These are phyloP conservation scores for Meles meles DNA, from an alignment of 2,113 vertebrate genomes.

Conservation along the genomic window DNA sequence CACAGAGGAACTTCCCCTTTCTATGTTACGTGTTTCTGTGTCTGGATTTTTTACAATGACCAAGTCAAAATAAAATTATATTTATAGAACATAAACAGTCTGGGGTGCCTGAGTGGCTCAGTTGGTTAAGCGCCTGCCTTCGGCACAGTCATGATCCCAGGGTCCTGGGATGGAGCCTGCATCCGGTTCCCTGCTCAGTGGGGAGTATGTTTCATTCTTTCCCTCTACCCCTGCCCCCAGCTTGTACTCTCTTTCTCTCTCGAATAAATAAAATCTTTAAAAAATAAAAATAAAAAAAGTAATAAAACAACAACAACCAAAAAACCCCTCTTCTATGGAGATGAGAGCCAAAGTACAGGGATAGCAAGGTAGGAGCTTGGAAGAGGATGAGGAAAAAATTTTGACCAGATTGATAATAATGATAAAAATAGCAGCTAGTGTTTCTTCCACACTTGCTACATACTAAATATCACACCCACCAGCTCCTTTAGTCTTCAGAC, in stretches of 20 bases:
- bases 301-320: background rate
- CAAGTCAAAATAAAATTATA: background rate
- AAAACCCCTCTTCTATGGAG: background rate
- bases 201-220: background rate
- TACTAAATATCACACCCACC: background rate
- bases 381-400: background rate
- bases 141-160: background rate
- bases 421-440: background rate
- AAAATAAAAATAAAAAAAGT: background rate
- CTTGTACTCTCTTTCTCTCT: background rate
- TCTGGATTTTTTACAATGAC: background rate
- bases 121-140: background rate
- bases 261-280: background rate
- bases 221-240: background rate
- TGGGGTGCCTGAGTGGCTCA: no score
- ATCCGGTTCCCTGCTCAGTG: no score
- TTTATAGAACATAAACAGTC: background rate
- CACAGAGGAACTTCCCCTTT: background rate
- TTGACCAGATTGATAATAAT: background rate
- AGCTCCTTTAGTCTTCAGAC: background rate
- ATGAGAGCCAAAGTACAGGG: background rate
- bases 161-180: background rate
- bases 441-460: background rate
- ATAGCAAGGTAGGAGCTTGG: background rate
- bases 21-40: background rate